phyloP scores from a whole-genome alignment of 2,113 vertebrate genomes.

The Bothrops jararaca region DNA sequence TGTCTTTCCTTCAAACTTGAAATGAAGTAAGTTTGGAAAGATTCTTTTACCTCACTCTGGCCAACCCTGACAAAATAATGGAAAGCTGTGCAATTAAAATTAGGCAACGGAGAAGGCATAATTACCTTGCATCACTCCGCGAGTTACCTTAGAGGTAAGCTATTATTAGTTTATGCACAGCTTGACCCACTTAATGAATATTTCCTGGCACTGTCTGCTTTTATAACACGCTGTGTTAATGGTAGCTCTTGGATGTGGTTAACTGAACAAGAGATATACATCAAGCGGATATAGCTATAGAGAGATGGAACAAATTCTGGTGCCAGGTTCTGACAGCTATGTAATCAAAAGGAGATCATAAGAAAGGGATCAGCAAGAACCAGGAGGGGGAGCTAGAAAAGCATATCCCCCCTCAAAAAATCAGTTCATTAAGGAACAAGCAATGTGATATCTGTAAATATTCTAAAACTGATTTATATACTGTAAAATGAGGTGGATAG shows the following conservation, averaged over 20 bases:
- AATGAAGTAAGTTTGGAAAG: neutral
- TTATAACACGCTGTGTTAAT: constrained; percentile 4
- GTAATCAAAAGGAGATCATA: neutral
- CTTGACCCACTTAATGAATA: constrained; percentile 22
- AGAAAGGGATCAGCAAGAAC: neutral
- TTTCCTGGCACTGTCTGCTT: neutral
- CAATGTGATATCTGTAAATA: neutral
- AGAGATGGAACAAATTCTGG: neutral
- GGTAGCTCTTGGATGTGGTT: neutral
- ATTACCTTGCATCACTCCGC: neutral
- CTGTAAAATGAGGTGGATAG: neutral
- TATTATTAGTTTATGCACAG: constrained; percentile 30
- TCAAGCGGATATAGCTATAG: neutral
- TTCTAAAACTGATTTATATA: neutral
- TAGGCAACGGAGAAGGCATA: constrained; percentile 23
- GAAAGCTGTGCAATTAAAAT: constrained; percentile 12
- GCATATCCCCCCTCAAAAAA: neutral
- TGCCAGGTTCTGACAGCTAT: neutral
- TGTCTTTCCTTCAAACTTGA: neutral
- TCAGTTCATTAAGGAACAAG: neutral
- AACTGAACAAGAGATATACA: neutral
- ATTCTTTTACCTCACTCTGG: neutral
- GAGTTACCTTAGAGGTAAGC: constrained; percentile 13
- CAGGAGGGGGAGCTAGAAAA: neutral
- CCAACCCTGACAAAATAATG: neutral